phyloP scores from a whole-genome alignment of 2,888 invertebrate species.

The Dermolepida albohirtum region DNA sequence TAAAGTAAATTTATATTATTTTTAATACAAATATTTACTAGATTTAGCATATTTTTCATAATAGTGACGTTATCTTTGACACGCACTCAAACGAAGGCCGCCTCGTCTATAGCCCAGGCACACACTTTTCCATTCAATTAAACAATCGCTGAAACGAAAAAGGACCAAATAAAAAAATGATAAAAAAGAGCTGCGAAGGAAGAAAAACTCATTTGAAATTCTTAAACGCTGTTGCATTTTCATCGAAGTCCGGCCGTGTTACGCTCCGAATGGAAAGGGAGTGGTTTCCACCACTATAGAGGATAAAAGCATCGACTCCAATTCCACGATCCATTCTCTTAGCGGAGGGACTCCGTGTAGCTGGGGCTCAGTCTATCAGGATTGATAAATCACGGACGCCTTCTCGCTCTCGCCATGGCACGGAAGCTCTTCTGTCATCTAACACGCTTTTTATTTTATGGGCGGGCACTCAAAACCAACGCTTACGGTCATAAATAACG shows the following conservation, averaged over 20 bases:
- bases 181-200: slow-evolving; percentile 3
- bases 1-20: too few species aligned
- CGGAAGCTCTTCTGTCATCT: neutral
- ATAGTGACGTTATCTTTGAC: too few species aligned
- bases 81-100: too few species aligned
- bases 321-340: neutral
- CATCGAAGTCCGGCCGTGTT: slow-evolving; percentile 17
- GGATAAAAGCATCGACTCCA: neutral
- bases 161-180: neutral
- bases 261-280: neutral
- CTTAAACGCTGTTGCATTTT: slow-evolving; percentile 52
- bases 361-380: neutral
- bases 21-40: too few species aligned
- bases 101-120: too few species aligned
- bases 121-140: too few species aligned
- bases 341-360: neutral
- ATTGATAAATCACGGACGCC: slow-evolving; percentile 21
- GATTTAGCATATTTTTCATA: too few species aligned
- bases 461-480: neutral
- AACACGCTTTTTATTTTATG: slow-evolving; percentile 39
- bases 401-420: neutral
- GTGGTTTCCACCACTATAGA: neutral
- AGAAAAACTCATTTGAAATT: slow-evolving; percentile 51
- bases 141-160: neutral
- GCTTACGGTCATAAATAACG: slow-evolving; percentile 14